These are phyloP conservation scores for Pheosia tremula DNA, from an alignment of 2,888 invertebrate species.

Conservation along the genomic window DNA sequence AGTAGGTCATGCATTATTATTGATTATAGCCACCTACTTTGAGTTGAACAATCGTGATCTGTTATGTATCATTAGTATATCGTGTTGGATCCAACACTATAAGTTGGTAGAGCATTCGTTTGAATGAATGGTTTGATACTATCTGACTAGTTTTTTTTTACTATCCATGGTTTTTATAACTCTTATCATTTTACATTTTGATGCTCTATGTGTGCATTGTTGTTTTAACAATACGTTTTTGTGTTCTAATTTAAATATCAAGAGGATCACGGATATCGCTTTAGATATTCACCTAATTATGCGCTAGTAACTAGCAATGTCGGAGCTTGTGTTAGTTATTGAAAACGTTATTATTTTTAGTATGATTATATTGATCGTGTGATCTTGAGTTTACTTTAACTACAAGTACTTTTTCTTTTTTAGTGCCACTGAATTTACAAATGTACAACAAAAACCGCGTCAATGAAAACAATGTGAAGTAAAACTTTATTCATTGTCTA, in stretches of 20 bases:
- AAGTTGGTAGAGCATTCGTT: constrained; percentile 2
- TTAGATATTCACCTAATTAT: not conserved
- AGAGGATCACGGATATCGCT: not conserved
- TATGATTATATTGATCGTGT: no score
- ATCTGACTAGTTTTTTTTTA: constrained; percentile 21
- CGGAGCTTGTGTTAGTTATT: no score
- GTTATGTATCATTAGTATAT: constrained; percentile 17
- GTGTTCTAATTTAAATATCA: constrained; percentile 2
- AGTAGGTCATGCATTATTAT: constrained; percentile 15
- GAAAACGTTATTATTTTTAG: no score
- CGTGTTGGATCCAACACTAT: not conserved
- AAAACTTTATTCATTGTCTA: not conserved
- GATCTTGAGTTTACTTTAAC: no score
- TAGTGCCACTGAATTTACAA: no score
- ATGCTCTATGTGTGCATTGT: not conserved
- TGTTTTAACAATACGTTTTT: not conserved
- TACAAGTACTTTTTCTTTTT: no score
- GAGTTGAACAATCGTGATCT: constrained; percentile 22
- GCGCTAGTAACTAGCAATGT: not conserved
- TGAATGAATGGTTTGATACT: constrained; percentile 22
- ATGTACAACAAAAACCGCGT: not conserved
- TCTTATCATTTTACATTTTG: not conserved
- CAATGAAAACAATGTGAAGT: not conserved
- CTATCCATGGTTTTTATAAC: constrained; percentile 5
- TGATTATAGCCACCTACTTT: constrained; percentile 13